Base-by-base conservation (phyloP, 2,113 vertebrate genomes). In the Butorides virescens region DNA sequence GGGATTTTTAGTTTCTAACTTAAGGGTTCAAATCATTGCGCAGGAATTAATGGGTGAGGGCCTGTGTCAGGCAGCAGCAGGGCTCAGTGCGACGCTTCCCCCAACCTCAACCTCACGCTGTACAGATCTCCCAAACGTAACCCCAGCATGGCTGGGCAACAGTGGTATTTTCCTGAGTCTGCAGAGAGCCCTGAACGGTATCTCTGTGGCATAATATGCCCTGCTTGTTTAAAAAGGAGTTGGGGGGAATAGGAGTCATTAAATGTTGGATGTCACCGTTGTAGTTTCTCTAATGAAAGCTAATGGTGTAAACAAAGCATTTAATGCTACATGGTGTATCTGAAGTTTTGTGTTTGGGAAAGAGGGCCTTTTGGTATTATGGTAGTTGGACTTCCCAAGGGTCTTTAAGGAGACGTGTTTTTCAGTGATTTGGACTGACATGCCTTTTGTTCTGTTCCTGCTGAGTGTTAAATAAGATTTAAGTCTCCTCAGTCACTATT, bases 381-480 rank as follows among this genome's bases (percentile, higher is more conserved):
- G 36, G 53, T 72, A 21, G 63, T 23, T 50, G 61, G 44, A 44
- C 47, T 77, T 91, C 74, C 80, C 55, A 10, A 9, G 66, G 63
- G 42, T 70, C 87, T 82, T 70, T 23, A 29, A 52, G 58, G 42
- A 77, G 75, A 52, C 0, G 5, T 32, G 61, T 61, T 37, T 62
- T 18, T n/a, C 26, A 8, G 53, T 16, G 81, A 88, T 92, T 65
- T 26, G 68, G 65, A 3, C 67, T 91, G 94, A 78, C 29, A 2
- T 13, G 80, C 62, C 68, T 95, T 95, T 89, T 88, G 74, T 90
- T 62, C 81, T 58, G 27, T 14, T 92, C 83, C 87, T 85, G 79
- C 73, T 66, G 93, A 39, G 68, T 92, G 81, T 93, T 97, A 93
- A 97, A 87, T 50, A 93, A 96, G 89, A 94, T 95, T 97, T 77